These are phyloP conservation scores for Lepidocyrtoides sp. DNA, from an alignment of 2,888 invertebrate species.

Conservation along the genomic window DNA sequence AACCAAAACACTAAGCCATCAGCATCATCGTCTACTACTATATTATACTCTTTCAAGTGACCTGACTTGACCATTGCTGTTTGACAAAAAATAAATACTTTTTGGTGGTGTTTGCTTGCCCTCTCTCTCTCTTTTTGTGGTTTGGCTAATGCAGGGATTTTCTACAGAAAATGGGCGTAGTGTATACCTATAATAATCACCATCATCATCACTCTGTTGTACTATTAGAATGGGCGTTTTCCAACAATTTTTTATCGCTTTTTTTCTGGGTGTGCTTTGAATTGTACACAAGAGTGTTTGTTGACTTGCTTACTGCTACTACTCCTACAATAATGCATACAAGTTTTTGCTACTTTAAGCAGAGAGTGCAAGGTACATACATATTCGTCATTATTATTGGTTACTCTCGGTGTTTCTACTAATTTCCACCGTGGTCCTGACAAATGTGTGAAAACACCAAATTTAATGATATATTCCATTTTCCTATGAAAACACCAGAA, in stretches of 20 bases:
- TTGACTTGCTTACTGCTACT: conserved; percentile 1
- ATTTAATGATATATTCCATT: not conserved
- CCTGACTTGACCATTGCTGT: conserved; percentile 27
- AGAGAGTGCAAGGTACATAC: not conserved
- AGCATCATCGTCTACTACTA: not conserved
- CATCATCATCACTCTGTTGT: conserved; percentile 59
- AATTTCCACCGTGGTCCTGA: conserved; percentile 55
- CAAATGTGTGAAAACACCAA: conserved; percentile 45
- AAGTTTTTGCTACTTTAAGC: conserved; percentile 41
- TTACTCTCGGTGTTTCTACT: conserved; percentile 53
- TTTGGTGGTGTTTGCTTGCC: conserved; percentile 5
- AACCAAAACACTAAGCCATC: not conserved
- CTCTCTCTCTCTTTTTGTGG: not conserved
- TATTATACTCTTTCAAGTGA: not conserved
- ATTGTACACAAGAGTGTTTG: conserved; percentile 29
- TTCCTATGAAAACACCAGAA: not conserved
- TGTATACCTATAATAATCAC: conserved; percentile 54
- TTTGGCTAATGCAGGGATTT: conserved; percentile 32
- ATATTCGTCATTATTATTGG: conserved; percentile 63
- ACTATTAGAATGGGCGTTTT: conserved; percentile 69
- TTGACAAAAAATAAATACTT: conserved; percentile 51
- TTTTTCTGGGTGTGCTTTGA: conserved; percentile 57
- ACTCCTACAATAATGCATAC: not conserved
- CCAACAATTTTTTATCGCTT: conserved; percentile 64
- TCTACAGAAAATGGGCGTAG: conserved; percentile 60